These are phyloP conservation scores for Mastacembelus armatus DNA, from an alignment of 2,797 vertebrate species.

Conservation along the genomic window DNA sequence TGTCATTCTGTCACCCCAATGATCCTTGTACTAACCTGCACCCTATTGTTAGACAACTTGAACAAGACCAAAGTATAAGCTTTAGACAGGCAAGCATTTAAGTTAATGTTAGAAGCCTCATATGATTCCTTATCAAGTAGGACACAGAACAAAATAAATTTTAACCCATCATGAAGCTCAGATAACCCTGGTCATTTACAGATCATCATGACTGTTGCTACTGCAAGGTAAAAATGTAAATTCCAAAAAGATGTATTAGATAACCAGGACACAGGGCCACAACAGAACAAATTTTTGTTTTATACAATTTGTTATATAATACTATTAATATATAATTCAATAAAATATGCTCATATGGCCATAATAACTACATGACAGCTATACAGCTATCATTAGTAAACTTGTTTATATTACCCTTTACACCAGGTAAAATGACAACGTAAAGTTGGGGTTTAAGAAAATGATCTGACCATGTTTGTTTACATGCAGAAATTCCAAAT, in stretches of 20 bases:
- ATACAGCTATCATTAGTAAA: too few relatives aligned
- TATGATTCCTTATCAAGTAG: constrained; percentile 22
- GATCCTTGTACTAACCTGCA: constrained; percentile 7
- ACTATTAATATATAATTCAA: too few relatives aligned
- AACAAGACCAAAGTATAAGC: constrained; percentile 31
- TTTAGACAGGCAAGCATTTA: constrained; percentile 1
- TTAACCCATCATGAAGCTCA: constrained; percentile 10
- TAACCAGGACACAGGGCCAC: too few relatives aligned
- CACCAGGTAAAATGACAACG: neutral
- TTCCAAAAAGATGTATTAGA: too few relatives aligned
- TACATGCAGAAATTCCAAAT: too few relatives aligned
- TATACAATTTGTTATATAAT: too few relatives aligned
- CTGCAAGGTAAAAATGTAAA: neutral
- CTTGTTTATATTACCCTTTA: too few relatives aligned
- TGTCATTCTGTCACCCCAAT: constrained; percentile 1
- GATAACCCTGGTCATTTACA: constrained; percentile 16
- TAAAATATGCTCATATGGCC: too few relatives aligned
- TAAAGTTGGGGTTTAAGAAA: neutral
- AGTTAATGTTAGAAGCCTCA: constrained; percentile 21
- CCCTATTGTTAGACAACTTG: constrained; percentile 36
- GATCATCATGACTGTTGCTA: too few relatives aligned
- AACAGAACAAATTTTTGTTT: too few relatives aligned
- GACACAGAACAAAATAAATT: constrained; percentile 11
- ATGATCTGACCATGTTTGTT: too few relatives aligned
- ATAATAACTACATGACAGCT: too few relatives aligned